A percentile compares a stretch with the other conserved stretches of the same genome.
Evolutionary conservation across 2,113 vertebrate genomes (phyloP).

Genomic region (Lipotes vexillifer): DNA sequence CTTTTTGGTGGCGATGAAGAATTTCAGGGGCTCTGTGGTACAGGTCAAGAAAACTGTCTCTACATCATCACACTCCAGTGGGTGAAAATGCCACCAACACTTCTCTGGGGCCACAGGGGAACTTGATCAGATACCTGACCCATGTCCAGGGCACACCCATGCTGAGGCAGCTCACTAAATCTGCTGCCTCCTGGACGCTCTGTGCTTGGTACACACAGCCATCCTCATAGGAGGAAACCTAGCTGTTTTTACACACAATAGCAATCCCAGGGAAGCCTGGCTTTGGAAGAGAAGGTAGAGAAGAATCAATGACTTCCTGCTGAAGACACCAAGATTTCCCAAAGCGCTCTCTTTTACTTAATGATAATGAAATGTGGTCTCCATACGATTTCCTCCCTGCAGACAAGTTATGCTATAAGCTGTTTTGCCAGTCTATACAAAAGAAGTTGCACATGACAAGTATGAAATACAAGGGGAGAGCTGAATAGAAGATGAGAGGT

Average conservation of each 20-base stretch:
- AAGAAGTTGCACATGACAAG: no score
- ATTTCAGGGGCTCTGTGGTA: neutral
- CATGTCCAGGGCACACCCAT: neutral
- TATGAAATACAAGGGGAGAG: no score
- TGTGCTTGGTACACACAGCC: neutral
- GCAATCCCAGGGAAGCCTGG: neutral
- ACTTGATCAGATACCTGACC: conserved; percentile 32
- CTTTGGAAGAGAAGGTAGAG: neutral
- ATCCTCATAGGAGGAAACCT: neutral
- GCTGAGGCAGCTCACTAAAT: neutral
- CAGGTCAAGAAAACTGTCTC: conserved; percentile 17
- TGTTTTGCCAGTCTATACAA: neutral
- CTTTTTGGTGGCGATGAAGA: neutral
- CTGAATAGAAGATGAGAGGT: no score
- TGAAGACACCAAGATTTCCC: neutral
- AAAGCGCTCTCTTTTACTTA: neutral
- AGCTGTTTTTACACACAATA: neutral
- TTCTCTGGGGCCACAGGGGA: neutral
- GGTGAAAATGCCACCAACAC: conserved; percentile 50
- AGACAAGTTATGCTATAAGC: neutral
- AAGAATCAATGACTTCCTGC: neutral
- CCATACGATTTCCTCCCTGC: neutral
- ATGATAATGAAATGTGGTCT: conserved; percentile 37
- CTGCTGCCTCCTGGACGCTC: neutral
- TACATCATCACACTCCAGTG: neutral